Base-by-base conservation (phyloP, 2,797 vertebrate species). In the Apodemus agrarius region DNA sequence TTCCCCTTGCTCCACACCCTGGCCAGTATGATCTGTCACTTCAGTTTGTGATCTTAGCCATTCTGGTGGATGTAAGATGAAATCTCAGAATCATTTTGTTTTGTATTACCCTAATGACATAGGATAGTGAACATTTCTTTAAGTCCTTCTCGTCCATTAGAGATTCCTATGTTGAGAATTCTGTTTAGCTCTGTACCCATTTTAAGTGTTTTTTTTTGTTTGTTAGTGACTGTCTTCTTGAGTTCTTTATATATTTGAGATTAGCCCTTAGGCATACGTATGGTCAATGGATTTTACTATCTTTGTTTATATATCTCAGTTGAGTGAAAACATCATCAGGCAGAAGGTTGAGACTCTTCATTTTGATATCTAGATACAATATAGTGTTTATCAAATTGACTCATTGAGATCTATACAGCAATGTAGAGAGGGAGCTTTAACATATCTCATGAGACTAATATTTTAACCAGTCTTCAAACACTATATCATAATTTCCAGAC, bases 331-430 rank as follows among this genome's bases (percentile, higher is more conserved):
- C 54, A 63, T 80, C 63, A 86, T 93, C 37, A 96, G 19, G 29
- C 19, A 85, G 80, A 96, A 43, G 22, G 26, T 65, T 92, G 52
- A 57, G n/a, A 72, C 74, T 89, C 89, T 93, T 86, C 2, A 40
- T 93, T 94, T 90, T 89, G 81, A 31, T 83, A 87, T 81, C 43
- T n/a, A 2, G 12, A 91, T 91, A 40, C 65, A 88, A 63, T 80
- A 86, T 75, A 94, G 79, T 59, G 43, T 57, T 89, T 95, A 80
- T 72, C 76, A 91, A 34, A 52, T 6, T 34, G 63, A 54, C 21
- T 87, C 63, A 3, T 65, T 52, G 37, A 89, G 16, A 90, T 88
- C 72, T 85, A 1, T 49, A 16, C 81, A 87, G 19, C 43, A 90
- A 37, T 31, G 26, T 85, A 91, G 7, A 89, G 54, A 93, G 24